phyloP scores from a whole-genome alignment of 2,888 invertebrate genomes.

The Cataglyphis cursor region DNA sequence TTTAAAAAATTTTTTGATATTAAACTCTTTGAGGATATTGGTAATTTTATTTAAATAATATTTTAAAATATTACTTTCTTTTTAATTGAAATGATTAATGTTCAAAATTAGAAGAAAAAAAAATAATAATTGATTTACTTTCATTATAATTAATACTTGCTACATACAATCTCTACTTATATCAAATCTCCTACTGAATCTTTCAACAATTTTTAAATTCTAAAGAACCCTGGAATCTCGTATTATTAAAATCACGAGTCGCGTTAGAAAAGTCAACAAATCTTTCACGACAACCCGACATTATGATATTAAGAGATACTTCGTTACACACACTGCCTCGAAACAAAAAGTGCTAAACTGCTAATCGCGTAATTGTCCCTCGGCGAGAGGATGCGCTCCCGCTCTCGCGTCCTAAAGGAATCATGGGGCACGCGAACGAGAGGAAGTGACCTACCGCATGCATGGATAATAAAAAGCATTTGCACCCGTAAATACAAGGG shows the following conservation, averaged over 20 bases:
- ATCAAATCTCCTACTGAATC: neutral
- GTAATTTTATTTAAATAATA: neutral
- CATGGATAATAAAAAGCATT: conserved; percentile 46
- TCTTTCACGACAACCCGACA: conserved; percentile 33
- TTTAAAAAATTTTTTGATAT: neutral
- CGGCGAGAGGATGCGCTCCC: conserved; percentile 37
- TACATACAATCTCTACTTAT: neutral
- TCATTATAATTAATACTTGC: neutral
- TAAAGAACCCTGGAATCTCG: neutral
- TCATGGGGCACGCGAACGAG: conserved; percentile 48
- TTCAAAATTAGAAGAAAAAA: neutral
- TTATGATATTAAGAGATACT: conserved; percentile 36
- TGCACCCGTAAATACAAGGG: conserved; percentile 57
- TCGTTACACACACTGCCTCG: conserved; percentile 18
- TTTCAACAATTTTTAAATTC: neutral
- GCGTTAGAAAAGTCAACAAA: conserved; percentile 44
- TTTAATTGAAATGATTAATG: neutral
- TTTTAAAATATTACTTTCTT: neutral
- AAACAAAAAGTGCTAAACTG: conserved; percentile 41
- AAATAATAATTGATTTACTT: neutral
- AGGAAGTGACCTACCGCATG: conserved; percentile 57
- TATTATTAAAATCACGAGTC: neutral
- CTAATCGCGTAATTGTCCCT: conserved; percentile 53
- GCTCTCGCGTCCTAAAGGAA: conserved; percentile 23
- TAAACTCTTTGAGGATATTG: neutral